A percentile compares a stretch with the other conserved stretches of the same genome.
Conservation (phyloP, 1,140 invertebrate genomes). For the Phocides pigmalion region DNA sequence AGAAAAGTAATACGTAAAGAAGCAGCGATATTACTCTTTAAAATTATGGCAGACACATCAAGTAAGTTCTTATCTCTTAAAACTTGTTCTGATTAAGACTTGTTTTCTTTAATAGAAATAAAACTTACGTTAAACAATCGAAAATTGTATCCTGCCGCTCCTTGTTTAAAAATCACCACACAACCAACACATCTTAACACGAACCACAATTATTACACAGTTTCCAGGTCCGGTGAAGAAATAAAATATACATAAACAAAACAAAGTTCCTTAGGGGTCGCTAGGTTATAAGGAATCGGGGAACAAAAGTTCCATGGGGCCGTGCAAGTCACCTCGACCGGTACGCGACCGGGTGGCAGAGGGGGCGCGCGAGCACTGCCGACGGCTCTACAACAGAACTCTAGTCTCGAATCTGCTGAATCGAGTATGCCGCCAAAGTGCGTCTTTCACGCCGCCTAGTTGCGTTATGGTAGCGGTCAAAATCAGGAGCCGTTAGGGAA, state of each 20-base stretch:
- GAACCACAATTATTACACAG: constrained; percentile 16
- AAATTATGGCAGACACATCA: too few species aligned
- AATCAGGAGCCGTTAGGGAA: not conserved
- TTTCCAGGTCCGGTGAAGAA: not conserved
- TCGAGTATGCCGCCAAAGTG: constrained; percentile 10
- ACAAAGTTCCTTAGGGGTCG: constrained; percentile 18
- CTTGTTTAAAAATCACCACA: constrained; percentile 10
- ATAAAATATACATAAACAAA: constrained; percentile 13
- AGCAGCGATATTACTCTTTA: too few species aligned
- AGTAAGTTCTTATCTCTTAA: too few species aligned
- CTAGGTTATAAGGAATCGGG: not conserved
- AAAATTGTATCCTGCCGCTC: constrained; percentile 8
- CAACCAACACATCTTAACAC: constrained; percentile 19
- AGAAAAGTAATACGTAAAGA: too few species aligned
- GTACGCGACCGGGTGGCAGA: not conserved
- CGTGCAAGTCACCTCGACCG: not conserved
- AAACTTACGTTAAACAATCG: constrained; percentile 4
- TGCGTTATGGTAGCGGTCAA: not conserved
- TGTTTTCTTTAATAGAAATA: not conserved
- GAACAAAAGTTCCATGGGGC: not conserved
- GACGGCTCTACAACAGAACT: not conserved
- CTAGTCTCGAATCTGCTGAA: not conserved
- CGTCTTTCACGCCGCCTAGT: not conserved
- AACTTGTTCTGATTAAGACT: too few species aligned
- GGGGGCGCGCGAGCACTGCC: constrained; percentile 36